Evolutionary conservation across 2,113 vertebrate genomes (phyloP).

Genomic region (Rhabdornis inornatus): DNA sequence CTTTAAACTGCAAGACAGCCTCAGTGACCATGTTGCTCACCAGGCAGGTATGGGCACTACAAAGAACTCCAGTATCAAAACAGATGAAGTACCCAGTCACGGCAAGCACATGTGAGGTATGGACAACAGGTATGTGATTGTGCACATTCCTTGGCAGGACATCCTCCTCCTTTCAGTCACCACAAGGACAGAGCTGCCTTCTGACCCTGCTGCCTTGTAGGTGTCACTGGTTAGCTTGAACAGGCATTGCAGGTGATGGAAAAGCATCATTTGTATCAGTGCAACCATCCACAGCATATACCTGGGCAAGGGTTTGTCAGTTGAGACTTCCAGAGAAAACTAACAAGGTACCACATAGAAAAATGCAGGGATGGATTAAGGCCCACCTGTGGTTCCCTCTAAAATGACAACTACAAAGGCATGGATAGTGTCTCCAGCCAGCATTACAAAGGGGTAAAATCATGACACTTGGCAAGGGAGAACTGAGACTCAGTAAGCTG

Average conservation of each 20-base stretch:
- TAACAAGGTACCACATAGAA: background rate
- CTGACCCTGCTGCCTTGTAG: background rate
- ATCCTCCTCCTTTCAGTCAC: background rate
- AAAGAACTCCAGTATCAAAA: background rate
- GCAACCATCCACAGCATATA: background rate
- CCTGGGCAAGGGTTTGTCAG: background rate
- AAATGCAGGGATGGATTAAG: background rate
- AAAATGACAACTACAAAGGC: background rate
- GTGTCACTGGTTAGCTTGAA: background rate
- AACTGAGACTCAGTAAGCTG: background rate
- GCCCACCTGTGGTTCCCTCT: background rate
- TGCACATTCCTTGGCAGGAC: background rate
- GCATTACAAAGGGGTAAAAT: background rate
- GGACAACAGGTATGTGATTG: background rate
- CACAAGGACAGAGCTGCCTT: background rate
- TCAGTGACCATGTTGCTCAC: background rate
- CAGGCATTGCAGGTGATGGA: background rate
- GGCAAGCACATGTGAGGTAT: background rate
- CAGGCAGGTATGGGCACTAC: background rate
- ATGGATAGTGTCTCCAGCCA: background rate
- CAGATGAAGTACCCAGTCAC: background rate
- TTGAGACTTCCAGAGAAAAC: background rate
- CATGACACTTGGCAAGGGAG: background rate
- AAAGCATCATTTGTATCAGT: background rate
- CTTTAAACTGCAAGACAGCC: background rate